These are phyloP conservation scores for Myotis yumanensis DNA, from an alignment of 2,113 vertebrate genomes.

Conservation along the genomic window DNA sequence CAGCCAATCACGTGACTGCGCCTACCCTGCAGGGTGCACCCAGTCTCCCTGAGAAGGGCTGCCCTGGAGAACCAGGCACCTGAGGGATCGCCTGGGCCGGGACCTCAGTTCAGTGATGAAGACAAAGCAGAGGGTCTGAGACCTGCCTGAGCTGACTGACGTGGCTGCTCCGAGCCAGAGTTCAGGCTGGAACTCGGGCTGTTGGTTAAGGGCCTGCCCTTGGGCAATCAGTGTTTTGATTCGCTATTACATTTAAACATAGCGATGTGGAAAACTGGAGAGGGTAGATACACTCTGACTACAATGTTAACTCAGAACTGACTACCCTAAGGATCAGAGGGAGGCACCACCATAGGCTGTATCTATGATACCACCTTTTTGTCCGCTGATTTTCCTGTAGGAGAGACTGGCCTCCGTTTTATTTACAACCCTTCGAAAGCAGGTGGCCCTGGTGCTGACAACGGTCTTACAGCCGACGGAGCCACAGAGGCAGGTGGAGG, in stretches of 20 bases:
- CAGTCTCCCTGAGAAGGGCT: neutral
- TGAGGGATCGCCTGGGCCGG: rapidly evolving
- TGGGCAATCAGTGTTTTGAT: rapidly evolving
- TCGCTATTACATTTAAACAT: neutral
- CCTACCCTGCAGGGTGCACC: rapidly evolving
- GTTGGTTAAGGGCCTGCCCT: neutral
- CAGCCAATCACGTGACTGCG: neutral
- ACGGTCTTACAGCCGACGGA: conserved; percentile 18
- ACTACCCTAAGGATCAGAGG: neutral
- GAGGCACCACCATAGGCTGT: neutral
- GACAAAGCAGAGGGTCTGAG: neutral
- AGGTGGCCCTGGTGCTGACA: conserved; percentile 50
- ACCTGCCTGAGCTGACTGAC: too few species aligned
- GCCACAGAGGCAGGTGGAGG: conserved; percentile 68
- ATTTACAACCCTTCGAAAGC: conserved; percentile 58
- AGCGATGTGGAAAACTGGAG: neutral
- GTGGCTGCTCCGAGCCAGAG: neutral
- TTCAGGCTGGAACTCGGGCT: neutral
- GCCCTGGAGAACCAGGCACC: rapidly evolving
- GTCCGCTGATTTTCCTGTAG: conserved; percentile 3
- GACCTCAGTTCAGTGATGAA: neutral
- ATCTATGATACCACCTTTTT: neutral
- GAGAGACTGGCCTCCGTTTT: conserved; percentile 30
- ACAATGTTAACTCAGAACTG: neutral
- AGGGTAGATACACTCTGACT: neutral